These are phyloP conservation scores for Microcebus ravelobensis DNA, from an alignment of 2,113 vertebrate species.

Conservation along the genomic window DNA sequence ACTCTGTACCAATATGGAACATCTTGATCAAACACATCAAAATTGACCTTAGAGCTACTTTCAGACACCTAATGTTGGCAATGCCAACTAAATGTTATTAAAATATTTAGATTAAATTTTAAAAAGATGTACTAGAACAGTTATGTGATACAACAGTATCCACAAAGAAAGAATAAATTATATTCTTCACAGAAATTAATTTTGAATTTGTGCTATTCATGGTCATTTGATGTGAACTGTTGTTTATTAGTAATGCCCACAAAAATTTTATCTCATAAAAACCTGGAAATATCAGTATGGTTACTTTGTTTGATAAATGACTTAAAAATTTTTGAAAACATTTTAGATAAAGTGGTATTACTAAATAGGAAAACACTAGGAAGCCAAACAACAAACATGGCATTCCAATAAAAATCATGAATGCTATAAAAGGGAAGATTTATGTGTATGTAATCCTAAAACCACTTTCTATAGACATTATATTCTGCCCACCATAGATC, in stretches of 20 bases:
- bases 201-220: neutral
- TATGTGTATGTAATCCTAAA: neutral
- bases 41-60: neutral
- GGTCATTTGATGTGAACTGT: neutral
- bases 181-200: neutral
- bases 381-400: neutral
- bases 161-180: neutral
- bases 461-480: neutral
- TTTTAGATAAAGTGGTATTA: neutral
- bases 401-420: neutral
- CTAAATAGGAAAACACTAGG: neutral
- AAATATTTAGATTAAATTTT: neutral
- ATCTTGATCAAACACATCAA: neutral
- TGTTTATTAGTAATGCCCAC: neutral
- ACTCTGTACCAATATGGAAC: neutral
- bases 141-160: neutral
- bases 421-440: neutral
- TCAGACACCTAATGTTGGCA: neutral
- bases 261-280: constrained; percentile 17
- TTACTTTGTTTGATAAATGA: neutral
- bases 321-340: constrained; percentile 7
- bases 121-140: neutral
- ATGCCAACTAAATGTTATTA: neutral
- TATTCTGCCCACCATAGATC: neutral
- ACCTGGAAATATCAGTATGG: neutral